A percentile compares a stretch with the other conserved stretches of the same genome.
Conservation (phyloP, 1,140 invertebrate species). For the Neelides sp. region DNA sequence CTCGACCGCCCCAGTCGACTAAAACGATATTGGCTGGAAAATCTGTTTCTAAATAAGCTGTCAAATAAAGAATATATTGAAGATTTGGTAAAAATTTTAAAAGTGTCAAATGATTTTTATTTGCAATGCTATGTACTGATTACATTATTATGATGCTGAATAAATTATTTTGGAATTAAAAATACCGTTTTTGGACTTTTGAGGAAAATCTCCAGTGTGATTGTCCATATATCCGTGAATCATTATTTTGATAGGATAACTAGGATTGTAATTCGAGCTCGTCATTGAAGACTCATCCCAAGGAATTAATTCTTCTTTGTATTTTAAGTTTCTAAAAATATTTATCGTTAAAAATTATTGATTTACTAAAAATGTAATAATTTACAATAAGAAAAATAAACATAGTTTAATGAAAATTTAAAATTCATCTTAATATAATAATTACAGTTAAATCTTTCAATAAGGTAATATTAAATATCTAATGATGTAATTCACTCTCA, state of each 20-base stretch:
- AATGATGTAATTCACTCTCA: no score
- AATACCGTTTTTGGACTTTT: slow-evolving; percentile 15
- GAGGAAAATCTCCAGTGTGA: slow-evolving; percentile 13
- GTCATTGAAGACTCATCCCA: slow-evolving; percentile 14
- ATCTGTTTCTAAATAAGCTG: slow-evolving; percentile 13
- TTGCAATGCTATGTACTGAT: not conserved
- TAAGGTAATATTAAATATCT: no score
- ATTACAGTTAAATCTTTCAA: no score
- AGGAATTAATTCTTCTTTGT: slow-evolving; percentile 19
- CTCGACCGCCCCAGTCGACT: slow-evolving; percentile 12
- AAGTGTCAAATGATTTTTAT: no score
- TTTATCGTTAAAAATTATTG: no score
- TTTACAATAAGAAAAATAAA: no score
- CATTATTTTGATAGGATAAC: slow-evolving; percentile 9
- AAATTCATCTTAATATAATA: no score
- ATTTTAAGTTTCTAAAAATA: slow-evolving; percentile 16
- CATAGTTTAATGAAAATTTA: no score
- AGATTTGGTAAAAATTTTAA: no score
- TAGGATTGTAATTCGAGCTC: slow-evolving; percentile 12
- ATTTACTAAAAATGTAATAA: no score
- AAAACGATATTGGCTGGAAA: slow-evolving; percentile 14
- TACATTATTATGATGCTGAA: not conserved
- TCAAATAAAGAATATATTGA: no score
- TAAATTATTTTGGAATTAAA: slow-evolving; percentile 3
- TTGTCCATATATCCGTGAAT: slow-evolving; percentile 24